phyloP scores from a whole-genome alignment of 2,888 invertebrate genomes.

The Rhimphoctona megacephalus region DNA sequence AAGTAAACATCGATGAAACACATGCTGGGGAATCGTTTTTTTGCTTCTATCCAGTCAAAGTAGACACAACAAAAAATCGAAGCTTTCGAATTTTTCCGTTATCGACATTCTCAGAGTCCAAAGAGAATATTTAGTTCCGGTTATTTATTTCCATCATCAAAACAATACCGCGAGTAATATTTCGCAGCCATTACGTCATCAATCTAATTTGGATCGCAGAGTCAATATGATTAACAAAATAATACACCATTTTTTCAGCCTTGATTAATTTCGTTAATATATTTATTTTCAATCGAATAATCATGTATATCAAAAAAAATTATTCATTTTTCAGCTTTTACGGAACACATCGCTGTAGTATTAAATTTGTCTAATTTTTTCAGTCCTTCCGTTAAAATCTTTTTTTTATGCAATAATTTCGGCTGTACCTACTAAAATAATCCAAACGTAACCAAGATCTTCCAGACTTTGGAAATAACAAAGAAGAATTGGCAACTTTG shows the following conservation, averaged over 20 bases:
- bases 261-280: background rate
- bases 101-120: background rate
- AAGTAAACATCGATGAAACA: conserved; percentile 39
- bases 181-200: background rate
- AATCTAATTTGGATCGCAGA: background rate
- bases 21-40: conserved; percentile 10
- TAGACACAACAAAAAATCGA: background rate
- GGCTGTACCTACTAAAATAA: background rate
- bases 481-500: background rate
- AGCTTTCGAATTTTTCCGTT: conserved; percentile 9
- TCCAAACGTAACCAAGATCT: background rate
- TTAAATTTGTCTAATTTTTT: background rate
- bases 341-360: no score
- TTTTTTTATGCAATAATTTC: background rate
- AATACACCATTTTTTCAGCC: background rate
- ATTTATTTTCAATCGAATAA: background rate
- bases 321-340: background rate
- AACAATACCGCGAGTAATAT: background rate
- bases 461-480: background rate
- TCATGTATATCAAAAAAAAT: background rate
- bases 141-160: background rate
- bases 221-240: background rate
- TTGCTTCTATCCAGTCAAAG: background rate
- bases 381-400: background rate
- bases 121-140: background rate